Conservation (phyloP, 2,113 vertebrate genomes). For the Galemys pyrenaicus region DNA sequence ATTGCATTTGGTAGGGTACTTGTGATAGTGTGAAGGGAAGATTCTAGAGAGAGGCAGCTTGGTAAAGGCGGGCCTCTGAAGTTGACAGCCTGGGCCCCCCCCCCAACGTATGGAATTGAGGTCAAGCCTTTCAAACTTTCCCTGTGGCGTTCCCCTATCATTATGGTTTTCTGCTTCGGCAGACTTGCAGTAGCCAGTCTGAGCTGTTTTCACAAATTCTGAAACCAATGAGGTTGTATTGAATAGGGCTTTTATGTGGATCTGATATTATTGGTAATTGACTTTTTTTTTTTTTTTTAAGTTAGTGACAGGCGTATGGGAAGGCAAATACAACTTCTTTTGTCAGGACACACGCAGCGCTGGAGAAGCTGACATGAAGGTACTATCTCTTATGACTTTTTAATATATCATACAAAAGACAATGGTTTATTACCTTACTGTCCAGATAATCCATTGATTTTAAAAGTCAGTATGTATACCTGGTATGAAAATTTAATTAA, state of each 20-base stretch:
- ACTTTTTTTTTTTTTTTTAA: constrained; percentile 65
- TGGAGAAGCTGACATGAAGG: constrained; percentile 93
- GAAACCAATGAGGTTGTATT: neutral
- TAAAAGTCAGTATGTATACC: neutral
- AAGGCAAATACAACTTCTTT: constrained; percentile 94
- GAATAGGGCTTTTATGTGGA: neutral
- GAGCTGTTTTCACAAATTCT: neutral
- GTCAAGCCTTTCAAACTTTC: accelerated
- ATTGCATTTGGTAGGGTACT: neutral
- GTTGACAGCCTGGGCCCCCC: neutral
- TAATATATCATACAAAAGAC: neutral
- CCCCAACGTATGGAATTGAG: neutral
- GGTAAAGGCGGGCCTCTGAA: neutral
- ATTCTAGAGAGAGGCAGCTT: neutral
- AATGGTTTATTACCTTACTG: neutral
- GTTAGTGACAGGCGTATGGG: constrained; percentile 91
- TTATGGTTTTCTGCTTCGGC: neutral
- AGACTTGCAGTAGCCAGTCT: neutral
- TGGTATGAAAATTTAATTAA: neutral
- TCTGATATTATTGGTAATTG: neutral
- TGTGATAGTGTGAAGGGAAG: neutral
- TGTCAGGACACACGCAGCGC: constrained; percentile 94
- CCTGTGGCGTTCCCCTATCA: too few species aligned
- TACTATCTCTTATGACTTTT: constrained; percentile 65
- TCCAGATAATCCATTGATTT: neutral